phyloP scores from a whole-genome alignment of 23 tunicate genomes.

The Botrylloides violaceus region DNA sequence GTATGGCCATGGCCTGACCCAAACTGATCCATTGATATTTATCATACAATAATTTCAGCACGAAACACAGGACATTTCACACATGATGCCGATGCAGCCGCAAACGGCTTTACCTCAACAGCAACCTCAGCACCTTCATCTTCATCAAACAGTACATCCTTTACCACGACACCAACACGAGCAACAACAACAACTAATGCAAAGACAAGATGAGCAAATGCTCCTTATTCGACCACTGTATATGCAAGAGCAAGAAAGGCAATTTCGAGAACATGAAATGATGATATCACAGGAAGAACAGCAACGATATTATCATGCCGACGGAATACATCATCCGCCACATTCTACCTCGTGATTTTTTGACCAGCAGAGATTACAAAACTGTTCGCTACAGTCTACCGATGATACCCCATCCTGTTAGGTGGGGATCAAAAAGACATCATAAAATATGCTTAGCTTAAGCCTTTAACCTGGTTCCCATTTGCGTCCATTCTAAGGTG shows the following conservation, averaged over 20 bases:
- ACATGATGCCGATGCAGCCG: conserved; percentile 16
- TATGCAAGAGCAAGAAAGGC: conserved; percentile 25
- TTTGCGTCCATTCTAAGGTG: too few relatives aligned
- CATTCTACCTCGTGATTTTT: conserved; percentile 56
- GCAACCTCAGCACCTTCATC: conserved; percentile 27
- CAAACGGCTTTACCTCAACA: conserved; percentile 9
- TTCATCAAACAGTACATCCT: conserved; percentile 22
- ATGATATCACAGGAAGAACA: conserved; percentile 50
- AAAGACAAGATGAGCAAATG: conserved; percentile 13
- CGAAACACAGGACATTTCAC: conserved; percentile 16
- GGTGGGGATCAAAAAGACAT: too few relatives aligned
- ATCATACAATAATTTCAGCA: too few relatives aligned
- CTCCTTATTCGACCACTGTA: conserved; percentile 15
- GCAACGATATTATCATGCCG: conserved; percentile 14
- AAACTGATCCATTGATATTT: too few relatives aligned
- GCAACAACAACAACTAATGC: conserved; percentile 26
- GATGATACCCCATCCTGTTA: too few relatives aligned
- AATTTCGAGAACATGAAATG: conserved; percentile 30
- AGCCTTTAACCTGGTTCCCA: too few relatives aligned
- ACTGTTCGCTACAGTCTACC: too few relatives aligned
- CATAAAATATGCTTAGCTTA: too few relatives aligned
- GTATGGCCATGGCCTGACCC: too few relatives aligned
- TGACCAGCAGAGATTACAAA: too few relatives aligned
- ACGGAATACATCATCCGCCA: conserved; percentile 15
- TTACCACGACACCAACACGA: conserved; percentile 35